These are phyloP conservation scores for Sarcophaga bullata DNA, from an alignment of 1,140 invertebrate species.

Conservation along the genomic window DNA sequence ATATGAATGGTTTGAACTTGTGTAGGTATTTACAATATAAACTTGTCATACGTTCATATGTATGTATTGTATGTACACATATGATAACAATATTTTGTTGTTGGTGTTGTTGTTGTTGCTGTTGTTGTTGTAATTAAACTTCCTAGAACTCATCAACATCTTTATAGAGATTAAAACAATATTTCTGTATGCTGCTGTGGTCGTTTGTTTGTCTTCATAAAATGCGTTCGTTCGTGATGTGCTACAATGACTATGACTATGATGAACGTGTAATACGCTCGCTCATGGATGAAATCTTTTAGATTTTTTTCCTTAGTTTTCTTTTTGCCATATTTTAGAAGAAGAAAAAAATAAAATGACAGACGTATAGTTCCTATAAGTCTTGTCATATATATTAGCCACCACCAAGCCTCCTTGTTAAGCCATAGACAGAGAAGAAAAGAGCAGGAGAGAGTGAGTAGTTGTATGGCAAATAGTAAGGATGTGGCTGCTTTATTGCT, in stretches of 20 bases:
- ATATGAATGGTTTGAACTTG: too few species aligned
- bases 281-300: neutral
- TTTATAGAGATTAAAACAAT: slow-evolving; percentile 22
- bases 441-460: too few species aligned
- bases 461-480: neutral
- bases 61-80: neutral
- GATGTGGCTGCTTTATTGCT: neutral
- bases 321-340: too few species aligned
- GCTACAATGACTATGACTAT: neutral
- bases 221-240: neutral
- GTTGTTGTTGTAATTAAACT: neutral
- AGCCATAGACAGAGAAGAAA: too few species aligned
- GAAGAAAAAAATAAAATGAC: too few species aligned
- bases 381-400: too few species aligned
- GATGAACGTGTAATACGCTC: neutral
- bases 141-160: slow-evolving; percentile 24
- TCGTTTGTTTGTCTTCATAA: neutral
- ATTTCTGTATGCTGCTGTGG: neutral
- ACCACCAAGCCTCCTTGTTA: too few species aligned
- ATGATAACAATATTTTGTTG: neutral
- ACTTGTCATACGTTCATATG: neutral
- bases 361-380: too few species aligned
- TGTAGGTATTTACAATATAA: neutral
- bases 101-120: too few species aligned
- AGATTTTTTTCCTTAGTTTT: too few species aligned